These are phyloP conservation scores for Paguma larvata DNA, from an alignment of 2,797 vertebrate genomes.

Conservation along the genomic window DNA sequence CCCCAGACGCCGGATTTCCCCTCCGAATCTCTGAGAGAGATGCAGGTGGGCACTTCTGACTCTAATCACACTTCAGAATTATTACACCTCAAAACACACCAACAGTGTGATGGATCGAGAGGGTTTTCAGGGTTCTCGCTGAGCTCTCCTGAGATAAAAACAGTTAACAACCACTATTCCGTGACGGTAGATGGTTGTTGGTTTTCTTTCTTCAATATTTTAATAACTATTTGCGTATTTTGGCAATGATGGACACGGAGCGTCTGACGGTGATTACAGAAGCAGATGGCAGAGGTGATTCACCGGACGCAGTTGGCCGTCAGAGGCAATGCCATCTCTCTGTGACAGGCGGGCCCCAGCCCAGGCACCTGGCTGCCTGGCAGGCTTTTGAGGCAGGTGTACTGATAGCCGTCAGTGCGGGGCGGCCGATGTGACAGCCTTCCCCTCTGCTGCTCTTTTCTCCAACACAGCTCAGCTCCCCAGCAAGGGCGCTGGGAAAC, in stretches of 20 bases:
- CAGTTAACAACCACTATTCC: not conserved
- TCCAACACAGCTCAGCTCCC: conserved; percentile 13
- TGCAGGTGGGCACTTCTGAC: not conserved
- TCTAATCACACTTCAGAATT: not conserved
- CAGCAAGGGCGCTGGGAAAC: not conserved
- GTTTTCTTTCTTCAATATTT: conserved; percentile 60
- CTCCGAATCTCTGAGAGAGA: not conserved
- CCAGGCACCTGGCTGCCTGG: not conserved
- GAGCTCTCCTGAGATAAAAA: not conserved
- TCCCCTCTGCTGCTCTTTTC: not conserved
- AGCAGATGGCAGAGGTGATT: conserved; percentile 46
- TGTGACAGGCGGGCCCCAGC: not conserved
- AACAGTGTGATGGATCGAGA: not conserved
- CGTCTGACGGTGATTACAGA: not conserved
- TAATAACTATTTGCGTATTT: conserved; percentile 52
- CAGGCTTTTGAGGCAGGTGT: conserved; percentile 1
- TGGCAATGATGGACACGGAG: not conserved
- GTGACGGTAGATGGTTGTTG: conserved; percentile 51
- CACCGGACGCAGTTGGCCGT: not conserved
- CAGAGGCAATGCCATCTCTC: not conserved
- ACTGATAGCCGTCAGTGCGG: rapidly evolving
- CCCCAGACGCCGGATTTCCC: not conserved
- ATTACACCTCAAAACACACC: not conserved
- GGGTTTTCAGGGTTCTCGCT: not conserved
- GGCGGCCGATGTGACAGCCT: not conserved